Conservation (phyloP, 2,888 invertebrate species). For the Branchinecta sandiegonensis region DNA sequence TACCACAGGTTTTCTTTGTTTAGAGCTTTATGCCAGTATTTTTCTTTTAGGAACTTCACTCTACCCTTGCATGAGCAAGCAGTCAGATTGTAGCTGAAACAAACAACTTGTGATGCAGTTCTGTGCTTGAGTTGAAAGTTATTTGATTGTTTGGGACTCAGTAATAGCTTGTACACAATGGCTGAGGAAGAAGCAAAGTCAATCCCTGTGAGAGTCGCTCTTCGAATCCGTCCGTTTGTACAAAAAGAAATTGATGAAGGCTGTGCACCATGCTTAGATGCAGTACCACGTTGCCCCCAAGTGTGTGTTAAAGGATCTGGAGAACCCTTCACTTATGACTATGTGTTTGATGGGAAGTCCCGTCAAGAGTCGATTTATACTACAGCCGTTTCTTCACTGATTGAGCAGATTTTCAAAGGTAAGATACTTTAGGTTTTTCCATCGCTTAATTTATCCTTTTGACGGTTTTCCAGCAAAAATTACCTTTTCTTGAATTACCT, state of each 20-base stretch:
- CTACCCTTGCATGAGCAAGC: no score
- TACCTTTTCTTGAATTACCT: no score
- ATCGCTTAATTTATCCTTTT: no score
- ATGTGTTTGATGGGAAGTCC: slow-evolving; percentile 56
- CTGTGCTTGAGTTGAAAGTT: no score
- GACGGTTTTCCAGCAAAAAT: no score
- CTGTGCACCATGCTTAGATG: slow-evolving; percentile 55
- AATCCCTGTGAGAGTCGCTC: slow-evolving; percentile 55
- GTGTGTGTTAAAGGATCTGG: slow-evolving; percentile 50
- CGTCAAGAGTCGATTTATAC: slow-evolving; percentile 58
- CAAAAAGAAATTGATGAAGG: slow-evolving; percentile 54
- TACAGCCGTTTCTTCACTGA: slow-evolving; percentile 51
- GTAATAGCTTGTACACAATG: slow-evolving; percentile 12
- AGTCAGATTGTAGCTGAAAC: no score
- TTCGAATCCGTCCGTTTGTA: slow-evolving; percentile 66
- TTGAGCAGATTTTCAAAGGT: slow-evolving; percentile 66
- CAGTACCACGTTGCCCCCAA: slow-evolving; percentile 49
- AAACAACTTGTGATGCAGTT: no score
- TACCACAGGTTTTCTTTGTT: no score
- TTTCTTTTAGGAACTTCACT: no score
- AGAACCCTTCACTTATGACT: slow-evolving; percentile 65
- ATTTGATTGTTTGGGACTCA: no score
- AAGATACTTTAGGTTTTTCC: slow-evolving; percentile 23
- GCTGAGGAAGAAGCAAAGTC: slow-evolving; percentile 14
- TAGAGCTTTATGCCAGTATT: no score